Conservation (phyloP, 2,113 vertebrate genomes). For the Synodontis membranacea region DNA sequence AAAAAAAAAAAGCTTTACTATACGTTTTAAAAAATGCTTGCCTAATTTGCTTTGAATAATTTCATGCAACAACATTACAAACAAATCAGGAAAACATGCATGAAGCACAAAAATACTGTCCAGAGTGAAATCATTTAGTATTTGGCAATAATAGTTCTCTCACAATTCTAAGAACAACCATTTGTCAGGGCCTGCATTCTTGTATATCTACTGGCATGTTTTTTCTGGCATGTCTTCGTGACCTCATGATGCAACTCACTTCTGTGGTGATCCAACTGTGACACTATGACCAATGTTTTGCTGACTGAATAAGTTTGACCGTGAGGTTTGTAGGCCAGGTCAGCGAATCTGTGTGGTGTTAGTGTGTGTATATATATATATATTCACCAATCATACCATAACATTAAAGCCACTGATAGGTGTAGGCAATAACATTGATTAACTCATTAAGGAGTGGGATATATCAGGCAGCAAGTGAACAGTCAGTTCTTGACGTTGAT, state of each 20-base stretch:
- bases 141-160: constrained; percentile 5
- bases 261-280: not conserved
- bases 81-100: not conserved
- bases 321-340: not conserved
- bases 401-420: no score
- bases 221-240: not conserved
- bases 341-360: not conserved
- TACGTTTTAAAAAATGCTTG: not conserved
- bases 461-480: no score
- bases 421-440: no score
- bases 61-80: not conserved
- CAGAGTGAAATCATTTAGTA: not conserved
- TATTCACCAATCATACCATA: no score
- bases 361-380: not conserved
- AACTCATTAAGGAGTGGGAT: no score
- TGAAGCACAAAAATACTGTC: not conserved
- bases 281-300: constrained; percentile 1
- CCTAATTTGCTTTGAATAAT: not conserved
- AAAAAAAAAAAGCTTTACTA: no score
- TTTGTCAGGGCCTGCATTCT: not conserved
- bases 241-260: constrained; percentile 10
- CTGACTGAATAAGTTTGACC: not conserved
- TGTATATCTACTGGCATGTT: not conserved
- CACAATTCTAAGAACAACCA: not conserved
- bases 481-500: no score